Percentiles rank a stretch among this genome's conserved stretches.
These are phyloP conservation scores for Corvus cornix DNA, from an alignment of 2,113 vertebrate genomes.

Conservation along the genomic window DNA sequence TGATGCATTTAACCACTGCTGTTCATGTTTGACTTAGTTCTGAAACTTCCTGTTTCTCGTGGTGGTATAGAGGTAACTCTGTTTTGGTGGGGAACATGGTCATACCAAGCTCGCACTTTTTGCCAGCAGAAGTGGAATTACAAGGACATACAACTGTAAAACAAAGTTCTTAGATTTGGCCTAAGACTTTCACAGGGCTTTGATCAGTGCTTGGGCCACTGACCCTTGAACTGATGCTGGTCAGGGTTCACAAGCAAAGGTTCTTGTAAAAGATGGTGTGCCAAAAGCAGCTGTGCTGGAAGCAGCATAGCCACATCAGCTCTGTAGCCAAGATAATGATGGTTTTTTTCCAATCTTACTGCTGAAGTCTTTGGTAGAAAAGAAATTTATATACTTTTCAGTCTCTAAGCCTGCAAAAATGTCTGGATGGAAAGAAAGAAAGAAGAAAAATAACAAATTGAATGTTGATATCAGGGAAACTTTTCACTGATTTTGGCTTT, in stretches of 20 bases:
- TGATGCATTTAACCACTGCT: not conserved
- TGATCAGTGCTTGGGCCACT: not conserved
- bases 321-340: not conserved
- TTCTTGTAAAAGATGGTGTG: not conserved
- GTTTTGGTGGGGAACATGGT: not conserved
- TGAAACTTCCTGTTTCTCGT: not conserved
- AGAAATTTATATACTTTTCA: not conserved
- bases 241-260: not conserved
- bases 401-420: not conserved
- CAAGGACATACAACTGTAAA: not conserved
- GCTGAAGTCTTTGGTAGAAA: not conserved
- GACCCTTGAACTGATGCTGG: not conserved
- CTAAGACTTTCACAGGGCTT: not conserved
- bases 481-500: slow-evolving; percentile 2
- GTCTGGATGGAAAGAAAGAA: not conserved
- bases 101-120: not conserved
- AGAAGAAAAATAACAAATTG: not conserved
- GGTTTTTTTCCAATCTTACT: not conserved
- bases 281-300: accelerated
- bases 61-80: not conserved
- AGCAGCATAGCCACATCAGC: not conserved
- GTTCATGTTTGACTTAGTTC: not conserved
- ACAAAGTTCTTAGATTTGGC: not conserved
- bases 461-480: not conserved
- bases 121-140: not conserved